A percentile compares a stretch with the other conserved stretches of the same genome.
Evolutionary conservation across 2,113 vertebrate species (phyloP).

Genomic region (Anser cygnoides): DNA sequence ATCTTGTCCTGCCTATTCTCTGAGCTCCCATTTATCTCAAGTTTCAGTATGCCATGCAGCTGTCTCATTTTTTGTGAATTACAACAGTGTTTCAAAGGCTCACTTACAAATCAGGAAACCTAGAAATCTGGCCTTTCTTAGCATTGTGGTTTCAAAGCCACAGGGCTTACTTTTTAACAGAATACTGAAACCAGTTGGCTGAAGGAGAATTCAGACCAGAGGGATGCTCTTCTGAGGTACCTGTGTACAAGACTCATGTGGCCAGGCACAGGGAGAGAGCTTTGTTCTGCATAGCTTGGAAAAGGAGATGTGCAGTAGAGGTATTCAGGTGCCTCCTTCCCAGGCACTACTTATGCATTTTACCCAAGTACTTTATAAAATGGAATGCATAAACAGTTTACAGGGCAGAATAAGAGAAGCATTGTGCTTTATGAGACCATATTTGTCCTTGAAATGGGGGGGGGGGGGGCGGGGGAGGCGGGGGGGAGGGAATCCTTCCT

Average conservation of each 20-base stretch:
- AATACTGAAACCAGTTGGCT: fast-evolving
- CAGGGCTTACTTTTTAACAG: background rate
- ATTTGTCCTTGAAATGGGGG: background rate
- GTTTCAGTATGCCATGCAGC: fast-evolving
- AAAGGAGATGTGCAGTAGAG: background rate
- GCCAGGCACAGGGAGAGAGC: fast-evolving
- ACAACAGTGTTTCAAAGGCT: background rate
- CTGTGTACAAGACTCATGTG: background rate
- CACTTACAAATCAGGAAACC: background rate
- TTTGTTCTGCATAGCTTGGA: background rate
- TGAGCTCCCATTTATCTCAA: background rate
- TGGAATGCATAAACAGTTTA: background rate
- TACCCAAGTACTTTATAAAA: fast-evolving
- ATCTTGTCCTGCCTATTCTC: background rate
- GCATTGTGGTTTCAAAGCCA: background rate
- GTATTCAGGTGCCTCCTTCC: background rate
- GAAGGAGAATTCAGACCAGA: background rate
- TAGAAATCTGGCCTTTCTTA: background rate
- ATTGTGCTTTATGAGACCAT: background rate
- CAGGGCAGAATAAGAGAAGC: background rate
- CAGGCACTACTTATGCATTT: background rate
- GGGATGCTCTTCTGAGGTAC: background rate
- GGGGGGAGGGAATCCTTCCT: background rate
- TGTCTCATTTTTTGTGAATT: background rate
- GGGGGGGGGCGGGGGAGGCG: no score